These are phyloP conservation scores for Eumerus sabulonum DNA, from an alignment of 2,888 invertebrate genomes.

Conservation along the genomic window DNA sequence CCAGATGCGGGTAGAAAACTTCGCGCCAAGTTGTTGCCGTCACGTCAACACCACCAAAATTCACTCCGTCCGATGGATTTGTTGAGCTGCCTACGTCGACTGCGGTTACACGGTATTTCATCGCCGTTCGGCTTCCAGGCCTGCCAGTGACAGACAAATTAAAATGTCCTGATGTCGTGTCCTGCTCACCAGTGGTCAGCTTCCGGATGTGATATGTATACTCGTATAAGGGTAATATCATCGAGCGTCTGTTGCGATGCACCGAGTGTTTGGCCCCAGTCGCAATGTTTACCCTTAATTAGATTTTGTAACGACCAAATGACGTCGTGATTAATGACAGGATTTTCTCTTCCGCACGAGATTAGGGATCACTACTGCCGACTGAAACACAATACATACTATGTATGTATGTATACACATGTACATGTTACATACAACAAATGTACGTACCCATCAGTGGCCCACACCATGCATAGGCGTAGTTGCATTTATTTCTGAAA, in stretches of 20 bases:
- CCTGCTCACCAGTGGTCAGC: slow-evolving; percentile 58
- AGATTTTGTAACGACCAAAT: slow-evolving; percentile 71
- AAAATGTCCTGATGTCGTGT: slow-evolving; percentile 61
- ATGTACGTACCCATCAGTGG: background rate
- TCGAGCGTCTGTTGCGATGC: slow-evolving; percentile 50
- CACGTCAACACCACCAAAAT: slow-evolving; percentile 65
- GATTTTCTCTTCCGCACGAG: slow-evolving; percentile 64
- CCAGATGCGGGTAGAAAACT: slow-evolving; percentile 57
- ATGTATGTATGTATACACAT: slow-evolving; percentile 3
- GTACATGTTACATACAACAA: slow-evolving; percentile 2
- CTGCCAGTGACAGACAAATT: slow-evolving; percentile 68
- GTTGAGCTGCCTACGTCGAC: slow-evolving; percentile 40
- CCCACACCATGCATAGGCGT: background rate
- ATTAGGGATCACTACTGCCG: slow-evolving; percentile 65
- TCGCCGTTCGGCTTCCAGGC: slow-evolving; percentile 41
- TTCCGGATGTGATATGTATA: slow-evolving; percentile 54
- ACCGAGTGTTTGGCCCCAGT: slow-evolving; percentile 63
- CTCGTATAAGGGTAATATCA: slow-evolving; percentile 27
- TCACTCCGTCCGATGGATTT: slow-evolving; percentile 49
- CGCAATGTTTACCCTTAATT: slow-evolving; percentile 71
- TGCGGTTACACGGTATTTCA: slow-evolving; percentile 61
- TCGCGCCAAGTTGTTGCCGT: slow-evolving; percentile 66
- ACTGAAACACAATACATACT: slow-evolving; percentile 26
- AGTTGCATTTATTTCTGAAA: slow-evolving; percentile 8
- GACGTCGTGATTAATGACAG: slow-evolving; percentile 71